Percentiles rank a stretch among this genome's conserved stretches.
phyloP scores from a whole-genome alignment of 2,797 vertebrate species.

The Zalophus californianus region DNA sequence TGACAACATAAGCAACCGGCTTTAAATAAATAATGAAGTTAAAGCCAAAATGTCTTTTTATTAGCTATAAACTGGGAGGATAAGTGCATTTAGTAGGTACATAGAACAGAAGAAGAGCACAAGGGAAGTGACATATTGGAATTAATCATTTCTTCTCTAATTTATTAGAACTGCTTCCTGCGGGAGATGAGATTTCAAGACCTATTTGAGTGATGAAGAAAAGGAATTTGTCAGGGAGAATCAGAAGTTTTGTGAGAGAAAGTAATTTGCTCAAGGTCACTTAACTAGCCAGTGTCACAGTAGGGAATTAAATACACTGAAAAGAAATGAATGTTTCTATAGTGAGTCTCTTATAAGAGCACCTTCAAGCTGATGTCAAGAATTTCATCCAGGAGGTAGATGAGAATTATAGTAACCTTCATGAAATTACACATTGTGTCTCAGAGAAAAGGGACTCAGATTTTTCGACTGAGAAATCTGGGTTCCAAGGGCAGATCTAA shows the following conservation, averaged over 20 bases:
- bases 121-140: background rate
- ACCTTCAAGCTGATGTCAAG: slow-evolving; percentile 66
- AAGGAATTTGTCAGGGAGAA: slow-evolving; percentile 63
- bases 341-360: slow-evolving; percentile 68
- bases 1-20: background rate
- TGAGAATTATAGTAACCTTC: slow-evolving; percentile 73
- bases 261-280: slow-evolving; percentile 81
- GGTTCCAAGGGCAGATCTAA: slow-evolving; percentile 21
- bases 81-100: background rate
- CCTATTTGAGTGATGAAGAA: slow-evolving; percentile 73
- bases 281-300: slow-evolving; percentile 72
- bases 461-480: slow-evolving; percentile 32
- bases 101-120: background rate
- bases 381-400: slow-evolving; percentile 72
- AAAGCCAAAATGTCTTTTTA: background rate
- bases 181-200: slow-evolving; percentile 76
- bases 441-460: slow-evolving; percentile 55
- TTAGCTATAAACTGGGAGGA: background rate
- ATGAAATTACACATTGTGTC: slow-evolving; percentile 68
- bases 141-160: slow-evolving; percentile 75
- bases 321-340: slow-evolving; percentile 77
- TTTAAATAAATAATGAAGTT: slow-evolving; percentile 26
- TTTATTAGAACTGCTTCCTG: slow-evolving; percentile 68
- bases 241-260: slow-evolving; percentile 76
- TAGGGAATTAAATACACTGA: slow-evolving; percentile 73